Conservation (phyloP, 2,113 vertebrate genomes). For the Electrona antarctica region DNA sequence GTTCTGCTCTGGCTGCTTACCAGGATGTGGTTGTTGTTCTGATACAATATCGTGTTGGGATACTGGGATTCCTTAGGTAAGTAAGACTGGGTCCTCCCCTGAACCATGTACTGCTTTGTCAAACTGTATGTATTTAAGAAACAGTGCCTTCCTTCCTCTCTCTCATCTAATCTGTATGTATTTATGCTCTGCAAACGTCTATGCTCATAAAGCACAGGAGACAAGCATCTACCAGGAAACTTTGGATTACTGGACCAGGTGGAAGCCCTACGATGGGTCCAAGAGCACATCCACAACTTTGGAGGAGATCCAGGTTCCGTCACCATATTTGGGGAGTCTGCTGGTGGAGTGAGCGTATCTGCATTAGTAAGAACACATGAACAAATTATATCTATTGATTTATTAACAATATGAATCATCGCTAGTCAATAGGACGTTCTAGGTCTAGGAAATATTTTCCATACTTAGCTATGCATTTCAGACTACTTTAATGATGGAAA, state of each 20-base stretch:
- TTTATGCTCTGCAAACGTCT: background rate
- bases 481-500: too few species aligned
- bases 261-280: constrained; percentile 86
- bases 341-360: constrained; percentile 86
- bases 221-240: constrained; percentile 84
- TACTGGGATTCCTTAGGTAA: constrained; percentile 85
- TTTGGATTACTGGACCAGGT: constrained; percentile 89
- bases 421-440: too few species aligned
- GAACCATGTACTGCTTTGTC: too few species aligned
- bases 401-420: too few species aligned
- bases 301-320: constrained; percentile 86
- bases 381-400: background rate
- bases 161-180: too few species aligned
- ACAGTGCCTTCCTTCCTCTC: too few species aligned
- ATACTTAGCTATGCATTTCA: background rate
- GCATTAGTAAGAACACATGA: constrained; percentile 71
- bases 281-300: constrained; percentile 87
- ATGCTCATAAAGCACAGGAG: constrained; percentile 78
- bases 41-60: constrained; percentile 85
- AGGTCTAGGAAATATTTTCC: background rate
- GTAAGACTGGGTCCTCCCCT: constrained; percentile 36
- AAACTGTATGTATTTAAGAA: too few species aligned
- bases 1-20: constrained; percentile 82
- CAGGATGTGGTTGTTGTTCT: constrained; percentile 84
- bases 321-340: constrained; percentile 89